Conservation (phyloP, 2,797 vertebrate species). For the Diplodus sargus region DNA sequence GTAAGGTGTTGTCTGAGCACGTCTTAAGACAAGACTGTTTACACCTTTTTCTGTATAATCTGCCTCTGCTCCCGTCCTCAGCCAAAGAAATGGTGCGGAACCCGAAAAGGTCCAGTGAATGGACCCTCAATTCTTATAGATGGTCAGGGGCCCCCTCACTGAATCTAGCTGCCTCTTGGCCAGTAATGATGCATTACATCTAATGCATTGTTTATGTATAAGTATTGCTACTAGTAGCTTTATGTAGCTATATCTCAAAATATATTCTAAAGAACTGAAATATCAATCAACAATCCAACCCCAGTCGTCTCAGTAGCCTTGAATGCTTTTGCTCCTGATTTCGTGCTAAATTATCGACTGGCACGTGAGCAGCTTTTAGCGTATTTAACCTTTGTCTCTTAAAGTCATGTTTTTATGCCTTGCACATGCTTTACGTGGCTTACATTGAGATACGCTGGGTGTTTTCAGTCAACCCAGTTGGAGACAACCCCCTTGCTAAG, state of each 20-base stretch:
- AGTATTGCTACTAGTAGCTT: not conserved
- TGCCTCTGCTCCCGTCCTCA: not conserved
- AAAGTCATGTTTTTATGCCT: not conserved
- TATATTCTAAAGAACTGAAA: not conserved
- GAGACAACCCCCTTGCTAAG: not conserved
- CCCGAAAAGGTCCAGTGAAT: too few relatives aligned
- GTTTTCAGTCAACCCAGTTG: not conserved
- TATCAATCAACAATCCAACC: not conserved
- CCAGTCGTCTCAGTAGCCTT: conserved; percentile 1
- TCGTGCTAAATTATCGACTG: conserved; percentile 27
- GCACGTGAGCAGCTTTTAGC: not conserved
- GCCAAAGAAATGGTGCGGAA: too few relatives aligned
- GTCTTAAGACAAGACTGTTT: not conserved
- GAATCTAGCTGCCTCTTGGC: too few relatives aligned
- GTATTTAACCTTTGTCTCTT: not conserved
- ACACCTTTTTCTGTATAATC: not conserved
- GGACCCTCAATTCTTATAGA: too few relatives aligned
- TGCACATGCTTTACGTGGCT: conserved; percentile 3
- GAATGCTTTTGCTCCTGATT: conserved; percentile 24
- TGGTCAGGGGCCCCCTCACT: too few relatives aligned
- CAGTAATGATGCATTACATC: too few relatives aligned
- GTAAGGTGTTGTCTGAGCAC: not conserved
- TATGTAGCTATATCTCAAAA: not conserved
- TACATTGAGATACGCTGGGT: not conserved
- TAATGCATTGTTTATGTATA: not conserved